Evolutionary conservation across 2,888 invertebrate genomes (phyloP).

Genomic region (Acanthosoma haemorrhoidale): DNA sequence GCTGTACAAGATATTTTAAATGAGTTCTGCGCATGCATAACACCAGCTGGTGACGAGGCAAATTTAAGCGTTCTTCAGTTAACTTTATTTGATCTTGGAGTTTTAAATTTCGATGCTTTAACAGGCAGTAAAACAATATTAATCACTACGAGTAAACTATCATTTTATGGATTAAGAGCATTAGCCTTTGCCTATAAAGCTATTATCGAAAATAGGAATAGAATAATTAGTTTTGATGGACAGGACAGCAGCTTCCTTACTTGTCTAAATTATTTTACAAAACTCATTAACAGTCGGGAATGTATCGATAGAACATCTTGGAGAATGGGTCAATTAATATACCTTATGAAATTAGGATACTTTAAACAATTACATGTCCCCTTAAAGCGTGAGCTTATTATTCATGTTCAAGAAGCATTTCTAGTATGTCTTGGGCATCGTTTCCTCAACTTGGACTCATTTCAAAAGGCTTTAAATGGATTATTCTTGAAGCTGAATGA

Average conservation of each 20-base stretch:
- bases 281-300: constrained; percentile 3
- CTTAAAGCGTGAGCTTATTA: background rate
- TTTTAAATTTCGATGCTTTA: constrained; percentile 6
- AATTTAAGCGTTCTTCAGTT: background rate
- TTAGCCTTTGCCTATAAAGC: background rate
- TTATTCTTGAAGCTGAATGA: background rate
- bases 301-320: constrained; percentile 1
- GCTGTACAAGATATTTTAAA: background rate
- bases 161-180: background rate
- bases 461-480: background rate
- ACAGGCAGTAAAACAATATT: constrained; percentile 13
- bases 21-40: background rate
- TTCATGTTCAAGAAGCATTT: constrained; percentile 12
- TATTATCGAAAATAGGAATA: background rate
- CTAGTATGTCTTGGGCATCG: constrained; percentile 10
- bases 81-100: constrained; percentile 11
- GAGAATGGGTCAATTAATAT: background rate
- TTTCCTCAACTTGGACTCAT: constrained; percentile 15
- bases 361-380: background rate
- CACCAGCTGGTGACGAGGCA: background rate
- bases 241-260: background rate
- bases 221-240: background rate
- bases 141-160: constrained; percentile 4
- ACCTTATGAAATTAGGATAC: constrained; percentile 15
- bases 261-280: constrained; percentile 5